Conservation (phyloP, 2,113 vertebrate genomes). For the Leptocoma aspasia region DNA sequence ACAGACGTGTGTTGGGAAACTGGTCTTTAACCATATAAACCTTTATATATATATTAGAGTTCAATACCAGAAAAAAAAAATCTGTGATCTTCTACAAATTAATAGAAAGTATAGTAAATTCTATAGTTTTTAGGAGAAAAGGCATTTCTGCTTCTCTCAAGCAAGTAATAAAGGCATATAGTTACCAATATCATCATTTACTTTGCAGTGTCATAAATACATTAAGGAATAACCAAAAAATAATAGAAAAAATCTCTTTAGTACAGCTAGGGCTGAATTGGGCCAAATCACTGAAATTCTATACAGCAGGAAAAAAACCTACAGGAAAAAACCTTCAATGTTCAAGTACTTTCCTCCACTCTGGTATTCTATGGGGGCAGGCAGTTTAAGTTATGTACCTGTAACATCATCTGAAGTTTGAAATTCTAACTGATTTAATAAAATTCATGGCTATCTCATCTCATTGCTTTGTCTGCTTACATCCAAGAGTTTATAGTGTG, state of each 20-base stretch:
- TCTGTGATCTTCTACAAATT: neutral
- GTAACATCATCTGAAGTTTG: neutral
- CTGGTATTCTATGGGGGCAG: neutral
- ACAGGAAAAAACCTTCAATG: rapidly evolving
- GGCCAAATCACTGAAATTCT: neutral
- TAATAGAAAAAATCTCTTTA: neutral
- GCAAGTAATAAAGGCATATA: neutral
- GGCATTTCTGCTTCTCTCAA: neutral
- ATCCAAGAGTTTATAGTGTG: neutral
- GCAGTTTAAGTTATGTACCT: neutral
- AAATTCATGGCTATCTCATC: neutral
- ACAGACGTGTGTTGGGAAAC: neutral
- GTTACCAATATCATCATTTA: neutral
- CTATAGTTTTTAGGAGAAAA: neutral
- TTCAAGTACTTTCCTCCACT: neutral
- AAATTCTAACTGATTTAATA: neutral
- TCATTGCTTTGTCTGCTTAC: neutral
- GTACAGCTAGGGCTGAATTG: rapidly evolving
- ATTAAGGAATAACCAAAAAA: neutral
- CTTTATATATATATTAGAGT: neutral
- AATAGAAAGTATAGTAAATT: neutral
- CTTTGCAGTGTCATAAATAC: neutral
- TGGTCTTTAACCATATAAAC: neutral
- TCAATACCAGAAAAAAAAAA: neutral
- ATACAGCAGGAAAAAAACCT: neutral